Conservation (phyloP, 2,797 vertebrate species). For the Sandelia bainsii region DNA sequence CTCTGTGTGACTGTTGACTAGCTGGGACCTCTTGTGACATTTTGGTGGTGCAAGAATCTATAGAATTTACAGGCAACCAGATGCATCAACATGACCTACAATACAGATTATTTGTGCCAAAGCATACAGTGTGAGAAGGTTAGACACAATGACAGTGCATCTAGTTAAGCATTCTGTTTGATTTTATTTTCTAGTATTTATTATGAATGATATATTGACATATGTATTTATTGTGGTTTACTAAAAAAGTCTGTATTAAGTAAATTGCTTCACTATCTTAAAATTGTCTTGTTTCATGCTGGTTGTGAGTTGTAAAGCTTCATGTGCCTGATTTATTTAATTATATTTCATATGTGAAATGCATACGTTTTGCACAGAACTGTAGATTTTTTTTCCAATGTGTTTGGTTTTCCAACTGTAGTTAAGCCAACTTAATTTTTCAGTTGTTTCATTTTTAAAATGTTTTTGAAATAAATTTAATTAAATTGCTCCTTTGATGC, state of each 20-base stretch:
- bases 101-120: conserved; percentile 73
- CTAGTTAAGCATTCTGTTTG: conserved; percentile 84
- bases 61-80: conserved; percentile 70
- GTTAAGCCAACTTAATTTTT: conserved; percentile 63
- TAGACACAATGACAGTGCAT: conserved; percentile 62
- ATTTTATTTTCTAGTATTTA: conserved; percentile 91
- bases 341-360: conserved; percentile 75
- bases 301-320: conserved; percentile 93
- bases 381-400: conserved; percentile 52
- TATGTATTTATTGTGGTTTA: conserved; percentile 99
- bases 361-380: conserved; percentile 82
- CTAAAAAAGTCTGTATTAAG: conserved; percentile 89
- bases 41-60: conserved; percentile 35
- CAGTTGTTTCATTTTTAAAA: conserved; percentile 73
- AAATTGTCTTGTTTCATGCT: conserved; percentile 80
- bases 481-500: conserved; percentile 52
- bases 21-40: conserved; percentile 38
- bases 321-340: conserved; percentile 83
- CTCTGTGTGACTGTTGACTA: conserved; percentile 19
- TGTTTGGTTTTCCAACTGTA: conserved; percentile 74
- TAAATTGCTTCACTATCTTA: conserved; percentile 91
- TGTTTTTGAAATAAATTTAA: conserved; percentile 80
- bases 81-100: conserved; percentile 51
- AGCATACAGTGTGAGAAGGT: conserved; percentile 62
- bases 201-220: conserved; percentile 94